Evolutionary conservation across 2,888 invertebrate genomes (phyloP).

Genomic region (Drosophila anceps): DNA sequence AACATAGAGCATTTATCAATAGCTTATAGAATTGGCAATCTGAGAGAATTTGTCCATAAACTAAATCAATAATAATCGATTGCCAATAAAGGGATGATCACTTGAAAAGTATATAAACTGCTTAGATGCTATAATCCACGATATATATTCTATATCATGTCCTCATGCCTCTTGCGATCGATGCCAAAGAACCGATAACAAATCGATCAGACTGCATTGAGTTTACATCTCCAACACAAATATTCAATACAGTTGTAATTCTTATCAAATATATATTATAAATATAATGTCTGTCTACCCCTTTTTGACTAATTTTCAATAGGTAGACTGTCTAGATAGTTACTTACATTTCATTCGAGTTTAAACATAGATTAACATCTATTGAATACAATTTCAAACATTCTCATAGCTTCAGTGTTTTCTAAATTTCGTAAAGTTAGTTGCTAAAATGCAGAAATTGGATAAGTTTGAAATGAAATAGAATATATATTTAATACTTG

Average conservation of each 20-base stretch:
- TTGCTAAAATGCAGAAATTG: neutral
- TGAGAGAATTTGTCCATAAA: neutral
- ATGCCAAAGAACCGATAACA: too few relatives aligned
- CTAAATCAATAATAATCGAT: too few relatives aligned
- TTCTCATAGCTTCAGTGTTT: neutral
- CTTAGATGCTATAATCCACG: too few relatives aligned
- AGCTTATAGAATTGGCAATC: neutral
- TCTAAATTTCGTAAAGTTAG: neutral
- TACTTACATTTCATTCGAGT: neutral
- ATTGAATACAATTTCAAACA: neutral
- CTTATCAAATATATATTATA: neutral
- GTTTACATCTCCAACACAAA: neutral
- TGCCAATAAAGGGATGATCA: too few relatives aligned
- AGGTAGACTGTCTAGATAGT: neutral
- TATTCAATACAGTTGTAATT: neutral
- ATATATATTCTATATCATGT: too few relatives aligned
- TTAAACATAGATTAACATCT: neutral
- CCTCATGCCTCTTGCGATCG: too few relatives aligned
- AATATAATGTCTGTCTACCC: neutral
- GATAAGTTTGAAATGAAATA: neutral
- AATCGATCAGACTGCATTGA: too few relatives aligned
- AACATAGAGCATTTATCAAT: too few relatives aligned
- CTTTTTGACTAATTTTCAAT: conserved; percentile 7
- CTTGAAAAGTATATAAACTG: too few relatives aligned
- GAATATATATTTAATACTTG: neutral